Conservation (phyloP, 2,797 vertebrate species). For the Choloepus didactylus region DNA sequence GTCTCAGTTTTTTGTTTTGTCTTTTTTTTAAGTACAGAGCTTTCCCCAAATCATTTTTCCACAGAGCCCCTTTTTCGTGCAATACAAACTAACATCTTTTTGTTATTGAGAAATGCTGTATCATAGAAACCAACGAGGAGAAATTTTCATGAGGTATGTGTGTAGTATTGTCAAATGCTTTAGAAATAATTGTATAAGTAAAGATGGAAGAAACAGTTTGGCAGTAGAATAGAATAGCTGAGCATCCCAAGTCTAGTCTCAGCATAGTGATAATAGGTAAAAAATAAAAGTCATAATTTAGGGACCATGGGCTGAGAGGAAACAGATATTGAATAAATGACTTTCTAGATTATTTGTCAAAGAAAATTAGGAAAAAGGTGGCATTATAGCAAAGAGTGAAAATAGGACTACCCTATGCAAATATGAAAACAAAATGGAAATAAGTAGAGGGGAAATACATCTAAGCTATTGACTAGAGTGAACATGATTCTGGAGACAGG, state of each 20-base stretch:
- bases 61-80: neutral
- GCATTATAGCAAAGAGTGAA: neutral
- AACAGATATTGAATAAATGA: neutral
- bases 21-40: neutral
- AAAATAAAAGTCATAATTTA: slow-evolving; percentile 11
- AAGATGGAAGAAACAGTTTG: neutral
- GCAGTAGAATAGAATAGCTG: neutral
- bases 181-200: slow-evolving; percentile 9
- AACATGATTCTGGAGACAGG: neutral
- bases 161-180: neutral
- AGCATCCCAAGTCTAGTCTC: neutral
- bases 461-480: neutral
- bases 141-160: neutral
- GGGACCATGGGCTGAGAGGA: neutral
- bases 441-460: neutral
- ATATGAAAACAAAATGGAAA: slow-evolving; percentile 4
- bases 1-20: neutral
- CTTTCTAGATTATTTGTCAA: neutral
- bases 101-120: neutral
- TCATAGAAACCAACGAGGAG: neutral
- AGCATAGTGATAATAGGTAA: neutral
- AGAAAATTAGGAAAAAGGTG: slow-evolving; percentile 11
- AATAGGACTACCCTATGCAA: neutral
- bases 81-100: neutral
- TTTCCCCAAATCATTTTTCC: neutral